Percentiles rank a stretch among this genome's conserved stretches.
phyloP scores from a whole-genome alignment of 2,888 invertebrate species.

The Orchesellides sinensis region DNA sequence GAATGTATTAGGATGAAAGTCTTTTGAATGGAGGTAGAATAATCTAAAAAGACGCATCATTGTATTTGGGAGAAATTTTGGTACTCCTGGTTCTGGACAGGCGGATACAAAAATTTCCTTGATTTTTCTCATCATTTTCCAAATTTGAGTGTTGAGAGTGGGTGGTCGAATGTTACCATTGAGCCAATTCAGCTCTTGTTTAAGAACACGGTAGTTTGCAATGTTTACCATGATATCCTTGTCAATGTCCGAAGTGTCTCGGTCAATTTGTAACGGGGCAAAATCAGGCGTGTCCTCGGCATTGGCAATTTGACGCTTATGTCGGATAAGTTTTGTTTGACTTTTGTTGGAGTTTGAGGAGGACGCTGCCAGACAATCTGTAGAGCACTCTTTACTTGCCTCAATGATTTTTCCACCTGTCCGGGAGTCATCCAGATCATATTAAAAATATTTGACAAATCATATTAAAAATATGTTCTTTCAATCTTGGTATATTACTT shows the following conservation, averaged over 20 bases:
- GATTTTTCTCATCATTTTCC: slow-evolving; percentile 41
- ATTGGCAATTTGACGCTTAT: slow-evolving; percentile 14
- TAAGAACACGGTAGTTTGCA: slow-evolving; percentile 53
- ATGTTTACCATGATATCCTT: slow-evolving; percentile 44
- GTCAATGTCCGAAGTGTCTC: slow-evolving; percentile 10
- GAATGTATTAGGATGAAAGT: slow-evolving; percentile 55
- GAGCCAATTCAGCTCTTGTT: slow-evolving; percentile 54
- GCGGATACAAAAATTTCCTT: slow-evolving; percentile 57
- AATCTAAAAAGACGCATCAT: slow-evolving; percentile 64
- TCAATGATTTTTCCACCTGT: slow-evolving; percentile 31
- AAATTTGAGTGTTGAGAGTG: slow-evolving; percentile 7
- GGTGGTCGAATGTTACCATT: slow-evolving; percentile 37
- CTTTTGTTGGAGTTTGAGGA: not conserved
- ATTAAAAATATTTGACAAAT: not conserved
- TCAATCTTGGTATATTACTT: slow-evolving; percentile 27
- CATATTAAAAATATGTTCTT: not conserved
- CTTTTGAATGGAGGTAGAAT: slow-evolving; percentile 55
- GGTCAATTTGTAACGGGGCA: not conserved
- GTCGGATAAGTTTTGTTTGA: slow-evolving; percentile 13
- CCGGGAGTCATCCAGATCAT: no score
- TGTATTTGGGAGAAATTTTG: slow-evolving; percentile 56
- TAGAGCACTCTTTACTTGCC: slow-evolving; percentile 2
- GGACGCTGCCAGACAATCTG: not conserved
- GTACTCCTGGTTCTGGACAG: slow-evolving; percentile 47
- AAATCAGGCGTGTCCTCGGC: not conserved